A percentile compares a stretch with the other conserved stretches of the same genome.
Evolutionary conservation across 2,113 vertebrate species (phyloP).

Genomic region (Otocyon megalotis): DNA sequence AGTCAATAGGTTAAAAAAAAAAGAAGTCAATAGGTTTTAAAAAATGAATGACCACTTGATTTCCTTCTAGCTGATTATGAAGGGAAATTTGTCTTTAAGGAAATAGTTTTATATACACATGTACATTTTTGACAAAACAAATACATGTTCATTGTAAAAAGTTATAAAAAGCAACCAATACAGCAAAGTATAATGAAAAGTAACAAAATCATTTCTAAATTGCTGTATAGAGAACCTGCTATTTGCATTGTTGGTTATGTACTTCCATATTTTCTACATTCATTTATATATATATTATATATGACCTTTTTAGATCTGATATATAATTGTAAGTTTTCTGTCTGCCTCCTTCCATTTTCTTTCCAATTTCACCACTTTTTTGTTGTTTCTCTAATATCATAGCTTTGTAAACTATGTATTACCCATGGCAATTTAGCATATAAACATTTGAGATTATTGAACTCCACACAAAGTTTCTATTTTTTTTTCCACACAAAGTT

Average conservation of each 20-base stretch:
- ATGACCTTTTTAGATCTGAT: neutral
- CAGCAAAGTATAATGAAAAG: neutral
- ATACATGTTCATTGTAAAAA: neutral
- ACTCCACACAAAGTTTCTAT: neutral
- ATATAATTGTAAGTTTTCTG: neutral
- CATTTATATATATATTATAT: neutral
- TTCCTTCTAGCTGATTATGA: neutral
- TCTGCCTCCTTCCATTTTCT: neutral
- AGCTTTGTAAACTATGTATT: neutral
- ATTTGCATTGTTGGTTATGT: neutral
- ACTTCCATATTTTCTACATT: neutral
- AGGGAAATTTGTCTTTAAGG: neutral
- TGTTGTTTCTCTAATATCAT: neutral
- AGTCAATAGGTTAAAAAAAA: slow-evolving; percentile 10
- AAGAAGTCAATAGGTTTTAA: neutral
- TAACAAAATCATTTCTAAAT: neutral
- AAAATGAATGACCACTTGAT: neutral
- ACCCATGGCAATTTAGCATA: neutral
- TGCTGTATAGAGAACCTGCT: neutral
- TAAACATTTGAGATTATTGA: neutral
- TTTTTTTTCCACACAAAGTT: neutral
- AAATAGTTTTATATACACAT: neutral
- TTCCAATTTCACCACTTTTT: neutral
- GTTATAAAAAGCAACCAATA: neutral
- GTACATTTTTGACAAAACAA: neutral